Base-by-base conservation (phyloP, 1,140 invertebrate genomes). In the Trachelipus rathkii region DNA sequence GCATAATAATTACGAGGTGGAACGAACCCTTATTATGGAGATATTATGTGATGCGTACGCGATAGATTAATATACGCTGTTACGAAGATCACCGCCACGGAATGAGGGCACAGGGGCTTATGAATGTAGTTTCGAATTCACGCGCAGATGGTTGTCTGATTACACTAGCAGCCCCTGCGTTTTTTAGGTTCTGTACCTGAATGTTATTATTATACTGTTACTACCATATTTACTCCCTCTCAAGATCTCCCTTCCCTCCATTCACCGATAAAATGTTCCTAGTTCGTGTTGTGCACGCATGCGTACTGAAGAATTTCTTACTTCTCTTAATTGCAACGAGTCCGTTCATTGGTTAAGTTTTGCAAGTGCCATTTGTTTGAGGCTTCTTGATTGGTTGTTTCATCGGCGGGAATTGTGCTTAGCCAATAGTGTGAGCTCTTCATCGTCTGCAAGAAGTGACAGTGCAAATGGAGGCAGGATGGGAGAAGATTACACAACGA, bases 391-490 rank as follows among this genome's bases (percentile, higher is more conserved):
- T 60, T 60, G 50, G 50, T 13, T 60, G 19, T 3, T 19, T 60
- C 50, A 60, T 60, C 50, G 50, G 50, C 50, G 50, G 50, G 50
- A 60, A 60, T 13, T 60, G 11, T 13, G 11, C 8, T 19, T 60
- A 19, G 50, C 50, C 50, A 60, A 60, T 60, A 13, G 19, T 60
- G 19, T 60, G 50, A 60, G 11, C 11, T 60, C 11, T 60, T 60
- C 50, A 60, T 60, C 50, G 50, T 60, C 50, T 60, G 50, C 50
- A 60, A 13, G 50, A 60, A 60, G 50, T 60, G 50, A 60, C 50
- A 60, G 50, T 60, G 50, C 50, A 60, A 60, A 60, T 60, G 50
- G 50, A 60, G 50, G 11, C 50, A 60, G 50, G 50, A 60, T 60
- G 50, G 50, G 50, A 60, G 50, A 60, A 19, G 19, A 15, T 19